These are phyloP conservation scores for Cottus gobio DNA, from an alignment of 2,113 vertebrate genomes.

Conservation along the genomic window DNA sequence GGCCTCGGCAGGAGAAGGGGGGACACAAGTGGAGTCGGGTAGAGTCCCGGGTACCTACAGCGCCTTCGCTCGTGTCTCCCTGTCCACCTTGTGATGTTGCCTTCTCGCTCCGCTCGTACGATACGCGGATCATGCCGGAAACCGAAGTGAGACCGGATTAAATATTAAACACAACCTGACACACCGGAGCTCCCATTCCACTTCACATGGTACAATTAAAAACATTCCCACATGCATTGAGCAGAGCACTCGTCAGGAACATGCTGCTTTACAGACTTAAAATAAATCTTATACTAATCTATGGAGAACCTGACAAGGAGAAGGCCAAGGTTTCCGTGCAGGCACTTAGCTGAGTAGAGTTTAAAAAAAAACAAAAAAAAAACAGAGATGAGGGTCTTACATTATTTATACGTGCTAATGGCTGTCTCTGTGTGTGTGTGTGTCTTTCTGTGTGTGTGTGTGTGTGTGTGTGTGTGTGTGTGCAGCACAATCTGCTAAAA, in stretches of 20 bases:
- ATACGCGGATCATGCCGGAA: slow-evolving; percentile 70
- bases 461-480: slow-evolving; percentile 73
- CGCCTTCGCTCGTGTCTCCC: slow-evolving; percentile 56
- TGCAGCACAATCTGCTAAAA: slow-evolving; percentile 94
- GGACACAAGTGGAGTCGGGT: slow-evolving; percentile 33
- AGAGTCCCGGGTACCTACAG: slow-evolving; percentile 46
- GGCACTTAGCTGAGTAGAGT: slow-evolving; percentile 96
- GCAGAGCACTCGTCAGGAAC: slow-evolving; percentile 92
- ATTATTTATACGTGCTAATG: slow-evolving; percentile 99
- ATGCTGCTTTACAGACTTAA: slow-evolving; percentile 94
- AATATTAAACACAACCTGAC: slow-evolving; percentile 84
- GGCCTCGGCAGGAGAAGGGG: slow-evolving; percentile 26
- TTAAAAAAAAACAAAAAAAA: slow-evolving; percentile 79
- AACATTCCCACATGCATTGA: slow-evolving; percentile 90
- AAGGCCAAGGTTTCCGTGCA: slow-evolving; percentile 93
- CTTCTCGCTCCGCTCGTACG: slow-evolving; percentile 29
- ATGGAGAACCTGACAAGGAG: slow-evolving; percentile 97
- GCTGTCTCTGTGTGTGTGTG: slow-evolving; percentile 88
- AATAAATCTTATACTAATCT: slow-evolving; percentile 99
- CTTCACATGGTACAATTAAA: slow-evolving; percentile 93
- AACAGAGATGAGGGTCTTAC: slow-evolving; percentile 82
- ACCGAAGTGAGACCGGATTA: slow-evolving; percentile 78
- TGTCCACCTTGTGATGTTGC: slow-evolving; percentile 46
- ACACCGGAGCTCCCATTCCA: slow-evolving; percentile 82
- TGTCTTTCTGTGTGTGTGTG: not conserved